Base-by-base conservation (phyloP, 2,113 vertebrate species). In the Zosterops pallidus region DNA sequence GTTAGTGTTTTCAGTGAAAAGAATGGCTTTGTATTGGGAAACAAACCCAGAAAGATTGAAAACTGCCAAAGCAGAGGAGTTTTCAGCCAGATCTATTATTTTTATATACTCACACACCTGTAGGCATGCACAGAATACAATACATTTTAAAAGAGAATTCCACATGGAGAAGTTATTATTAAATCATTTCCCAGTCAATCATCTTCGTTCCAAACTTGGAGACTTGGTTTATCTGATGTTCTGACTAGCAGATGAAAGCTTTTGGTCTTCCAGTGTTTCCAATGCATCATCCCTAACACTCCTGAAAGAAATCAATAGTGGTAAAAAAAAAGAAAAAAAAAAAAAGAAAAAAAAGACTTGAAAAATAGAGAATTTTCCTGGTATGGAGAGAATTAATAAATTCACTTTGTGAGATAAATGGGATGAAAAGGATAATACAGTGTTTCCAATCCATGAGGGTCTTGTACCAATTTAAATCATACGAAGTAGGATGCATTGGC, bases 111-210 rank as follows among this genome's bases (percentile, higher is more conserved):
- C 65, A 39, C 83, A 89, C 83, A 97, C 94, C 94, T 95, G 86
- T 94, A 95, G 52, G n/a, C 74, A 72, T 75, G 78, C 57, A 91
- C 37, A 72, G 81, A 95, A 95, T 79, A 65, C 71, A 85, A 92
- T 92, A 60, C 35, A 78, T 94, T 96, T 83, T 93, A 89, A 89
- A 96, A 72, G 72, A 92, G 64, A 93, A 96, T 94, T 92, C 89
- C 91, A 82, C 69, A 49, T 29, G 44, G 89, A 93, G 71, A 83
- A 86, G 76, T 95, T 92, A 83, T 91, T 95, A 95, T 95, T 94
- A 92, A 97, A 95, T 96, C 11, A 78, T 93, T 96, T 95, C 71
- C 75, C 55, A 95, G 85, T 92, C 93, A 96, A 94, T 90, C 95
- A 94, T 91, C 82, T 83, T 70, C 3, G 1, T 37, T 92, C 86